Conservation (phyloP, 2,797 vertebrate species). For the Urophycis tenuis region DNA sequence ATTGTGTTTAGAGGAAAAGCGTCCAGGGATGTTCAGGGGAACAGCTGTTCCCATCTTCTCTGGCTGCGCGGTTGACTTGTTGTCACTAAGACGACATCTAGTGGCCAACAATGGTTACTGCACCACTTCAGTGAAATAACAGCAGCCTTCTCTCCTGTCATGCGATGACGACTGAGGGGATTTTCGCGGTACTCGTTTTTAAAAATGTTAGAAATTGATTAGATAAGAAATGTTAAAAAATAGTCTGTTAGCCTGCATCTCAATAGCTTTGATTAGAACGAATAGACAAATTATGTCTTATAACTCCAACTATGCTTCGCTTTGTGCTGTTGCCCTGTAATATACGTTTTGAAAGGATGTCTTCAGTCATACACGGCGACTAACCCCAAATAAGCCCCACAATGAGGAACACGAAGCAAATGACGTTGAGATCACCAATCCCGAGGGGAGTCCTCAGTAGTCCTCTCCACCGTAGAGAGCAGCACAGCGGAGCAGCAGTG, state of each 20-base stretch:
- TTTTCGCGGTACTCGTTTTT: too few relatives aligned
- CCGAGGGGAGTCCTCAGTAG: background rate
- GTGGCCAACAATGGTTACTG: background rate
- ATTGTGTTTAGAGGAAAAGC: background rate
- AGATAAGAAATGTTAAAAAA: too few relatives aligned
- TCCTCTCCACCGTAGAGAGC: background rate
- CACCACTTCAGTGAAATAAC: background rate
- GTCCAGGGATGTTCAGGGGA: background rate
- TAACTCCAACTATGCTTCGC: background rate
- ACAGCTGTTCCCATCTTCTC: background rate
- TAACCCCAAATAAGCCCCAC: background rate
- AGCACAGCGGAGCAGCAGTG: background rate
- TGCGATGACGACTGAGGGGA: too few relatives aligned
- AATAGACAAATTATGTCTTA: background rate
- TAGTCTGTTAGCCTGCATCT: background rate
- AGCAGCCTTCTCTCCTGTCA: too few relatives aligned
- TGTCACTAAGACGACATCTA: conserved; percentile 3
- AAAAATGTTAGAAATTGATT: too few relatives aligned
- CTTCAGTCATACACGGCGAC: background rate
- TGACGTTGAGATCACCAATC: background rate
- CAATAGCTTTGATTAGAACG: background rate
- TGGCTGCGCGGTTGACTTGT: background rate
- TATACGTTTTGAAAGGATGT: background rate
- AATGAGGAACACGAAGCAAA: background rate
- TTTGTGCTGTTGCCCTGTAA: background rate